Percentiles rank a stretch among this genome's conserved stretches.
phyloP scores from a whole-genome alignment of 2,888 invertebrate species.

The Tanypteryx hageni region DNA sequence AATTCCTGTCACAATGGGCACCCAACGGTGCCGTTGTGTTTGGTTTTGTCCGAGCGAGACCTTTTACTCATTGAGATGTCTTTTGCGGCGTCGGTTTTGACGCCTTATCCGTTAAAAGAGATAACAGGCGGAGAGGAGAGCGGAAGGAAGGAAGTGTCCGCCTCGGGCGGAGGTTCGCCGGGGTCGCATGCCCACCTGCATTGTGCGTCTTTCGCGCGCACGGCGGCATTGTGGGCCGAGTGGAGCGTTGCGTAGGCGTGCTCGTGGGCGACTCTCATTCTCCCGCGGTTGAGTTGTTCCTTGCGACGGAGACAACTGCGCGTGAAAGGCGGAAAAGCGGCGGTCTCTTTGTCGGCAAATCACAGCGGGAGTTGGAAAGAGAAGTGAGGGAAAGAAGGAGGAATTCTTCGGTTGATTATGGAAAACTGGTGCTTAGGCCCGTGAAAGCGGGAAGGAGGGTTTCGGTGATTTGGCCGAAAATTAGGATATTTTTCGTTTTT shows the following conservation, averaged over 20 bases:
- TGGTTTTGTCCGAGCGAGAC: background rate
- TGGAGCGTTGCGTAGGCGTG: background rate
- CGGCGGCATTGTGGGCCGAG: background rate
- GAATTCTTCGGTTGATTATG: background rate
- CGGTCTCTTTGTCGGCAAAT: background rate
- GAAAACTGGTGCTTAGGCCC: background rate
- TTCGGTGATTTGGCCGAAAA: background rate
- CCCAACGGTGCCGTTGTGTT: background rate
- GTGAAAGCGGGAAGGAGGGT: background rate
- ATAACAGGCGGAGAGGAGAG: too few species aligned
- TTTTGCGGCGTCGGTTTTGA: background rate
- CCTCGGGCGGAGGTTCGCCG: background rate
- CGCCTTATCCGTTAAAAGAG: background rate
- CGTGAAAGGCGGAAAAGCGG: background rate
- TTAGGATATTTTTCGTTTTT: background rate
- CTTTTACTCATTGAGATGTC: background rate
- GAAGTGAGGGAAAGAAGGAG: too few species aligned
- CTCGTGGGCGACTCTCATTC: background rate
- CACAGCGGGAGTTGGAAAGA: background rate
- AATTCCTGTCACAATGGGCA: background rate
- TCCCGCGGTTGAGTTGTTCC: background rate
- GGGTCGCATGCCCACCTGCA: constrained; percentile 12
- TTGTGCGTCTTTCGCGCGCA: background rate
- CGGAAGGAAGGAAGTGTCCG: background rate
- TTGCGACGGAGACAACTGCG: background rate